Evolutionary conservation across 64 coral and sea anemone genomes (phyloP), one percentile per base, ranked within the genome.

Genomic region (Pachyseris speciosa): DNA sequence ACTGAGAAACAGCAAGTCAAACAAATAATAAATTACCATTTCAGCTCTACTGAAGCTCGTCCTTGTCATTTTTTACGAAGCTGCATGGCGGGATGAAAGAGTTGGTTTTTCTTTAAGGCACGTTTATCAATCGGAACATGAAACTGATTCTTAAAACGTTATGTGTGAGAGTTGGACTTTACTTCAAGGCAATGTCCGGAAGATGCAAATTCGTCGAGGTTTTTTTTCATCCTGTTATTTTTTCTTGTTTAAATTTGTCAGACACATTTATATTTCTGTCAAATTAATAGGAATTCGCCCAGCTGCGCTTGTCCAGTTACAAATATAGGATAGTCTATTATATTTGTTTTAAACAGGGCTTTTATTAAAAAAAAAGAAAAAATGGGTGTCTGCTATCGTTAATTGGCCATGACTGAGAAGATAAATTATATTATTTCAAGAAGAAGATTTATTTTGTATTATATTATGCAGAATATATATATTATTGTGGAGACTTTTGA

Each of bases 191-290:
- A 2, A 31, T 33, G 13, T 55, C 26, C 41, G 71, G 8, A 52
- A 37, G 44, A 77, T 77, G 74, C 44, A 77, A 77, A 77, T 55
- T 28, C 16, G n/a, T 7, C 10, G 34, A 0, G 9, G 37, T 51
- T 32, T 52, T 52, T 9, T 33, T n/a, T 6, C 32, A 4, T 8
- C 17, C 3, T 52, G 74, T 77, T 77, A 3, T 27, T 53, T 47
- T 77, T 77, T 77, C 28, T 20, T 53, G 74, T 77, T 77, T 77
- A 51, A 74, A 77, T 13, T 77, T 77, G 44, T 77, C 74, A 77
- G n/a, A n/a, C n/a, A n/a, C n/a, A n/a, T n/a, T n/a, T n/a, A n/a
- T 7, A 33, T 37, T 33, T 27, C 74, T 77, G 15, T 77, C 74
- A 52, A 4, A 32, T 5, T 77, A 47, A 49, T 7, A 0, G 28